A percentile compares a stretch with the other conserved stretches of the same genome.
These are phyloP conservation scores for Drosophila mayaguana DNA, from an alignment of 2,888 invertebrate genomes.

Conservation along the genomic window DNA sequence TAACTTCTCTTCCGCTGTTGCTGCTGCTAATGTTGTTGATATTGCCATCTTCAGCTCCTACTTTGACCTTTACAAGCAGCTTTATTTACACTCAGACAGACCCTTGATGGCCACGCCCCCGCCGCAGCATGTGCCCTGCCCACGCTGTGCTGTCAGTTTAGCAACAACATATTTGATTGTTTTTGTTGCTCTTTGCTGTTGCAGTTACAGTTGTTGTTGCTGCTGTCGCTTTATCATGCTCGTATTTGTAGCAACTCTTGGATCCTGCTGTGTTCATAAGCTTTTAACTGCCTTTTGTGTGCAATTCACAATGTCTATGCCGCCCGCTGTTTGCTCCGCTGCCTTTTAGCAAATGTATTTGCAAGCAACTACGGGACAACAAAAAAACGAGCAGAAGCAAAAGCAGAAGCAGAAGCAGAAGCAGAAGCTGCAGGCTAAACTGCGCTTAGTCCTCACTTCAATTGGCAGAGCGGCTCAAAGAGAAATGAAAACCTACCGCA, in stretches of 20 bases:
- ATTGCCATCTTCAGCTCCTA: neutral
- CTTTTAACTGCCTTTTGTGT: slow-evolving; percentile 67
- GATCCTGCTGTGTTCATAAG: slow-evolving; percentile 55
- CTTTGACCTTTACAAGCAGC: slow-evolving; percentile 41
- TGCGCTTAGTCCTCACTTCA: slow-evolving; percentile 46
- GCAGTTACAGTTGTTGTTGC: slow-evolving; percentile 24
- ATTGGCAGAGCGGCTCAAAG: slow-evolving; percentile 48
- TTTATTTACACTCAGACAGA: slow-evolving; percentile 35
- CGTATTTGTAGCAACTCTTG: slow-evolving; percentile 52
- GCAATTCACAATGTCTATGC: slow-evolving; percentile 20
- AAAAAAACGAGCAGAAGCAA: slow-evolving; percentile 3
- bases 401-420: slow-evolving; percentile 16
- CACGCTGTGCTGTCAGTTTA: slow-evolving; percentile 50
- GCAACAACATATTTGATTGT: slow-evolving; percentile 43
- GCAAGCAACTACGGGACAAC: slow-evolving; percentile 17
- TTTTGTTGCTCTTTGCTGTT: slow-evolving; percentile 13
- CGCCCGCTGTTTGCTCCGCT: slow-evolving; percentile 7
- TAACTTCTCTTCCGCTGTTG: neutral
- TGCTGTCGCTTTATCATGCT: slow-evolving; percentile 32
- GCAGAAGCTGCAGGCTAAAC: slow-evolving; percentile 28
- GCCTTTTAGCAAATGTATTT: slow-evolving; percentile 38
- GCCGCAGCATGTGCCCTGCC: slow-evolving; percentile 35
- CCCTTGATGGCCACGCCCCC: slow-evolving; percentile 39
- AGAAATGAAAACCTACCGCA: slow-evolving; percentile 42
- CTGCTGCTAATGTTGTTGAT: slow-evolving; percentile 11